Percentiles rank a stretch among this genome's conserved stretches.
These are phyloP conservation scores for Ornithorhynchus anatinus DNA, from an alignment of 2,113 vertebrate species.

Conservation along the genomic window DNA sequence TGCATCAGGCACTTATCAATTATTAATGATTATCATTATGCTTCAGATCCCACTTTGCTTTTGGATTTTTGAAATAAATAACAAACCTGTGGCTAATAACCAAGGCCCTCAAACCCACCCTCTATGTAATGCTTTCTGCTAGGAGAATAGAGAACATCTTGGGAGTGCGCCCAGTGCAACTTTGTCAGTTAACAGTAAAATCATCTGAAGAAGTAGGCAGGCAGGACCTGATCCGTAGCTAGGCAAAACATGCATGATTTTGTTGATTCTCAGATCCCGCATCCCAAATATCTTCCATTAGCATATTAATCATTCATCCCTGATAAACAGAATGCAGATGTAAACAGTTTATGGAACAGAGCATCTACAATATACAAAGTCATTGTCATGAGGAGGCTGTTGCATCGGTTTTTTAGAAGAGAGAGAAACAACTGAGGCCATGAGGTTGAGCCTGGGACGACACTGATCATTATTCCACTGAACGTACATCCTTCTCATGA, in stretches of 20 bases:
- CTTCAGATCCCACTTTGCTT: constrained; percentile 25
- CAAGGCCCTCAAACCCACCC: constrained; percentile 2
- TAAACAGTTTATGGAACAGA: too few relatives aligned
- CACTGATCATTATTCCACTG: too few relatives aligned
- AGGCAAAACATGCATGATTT: not conserved
- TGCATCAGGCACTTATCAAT: constrained; percentile 35
- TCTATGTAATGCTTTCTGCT: not conserved
- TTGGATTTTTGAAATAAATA: constrained; percentile 43
- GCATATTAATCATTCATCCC: not conserved
- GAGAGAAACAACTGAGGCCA: too few relatives aligned
- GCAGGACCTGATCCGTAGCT: not conserved
- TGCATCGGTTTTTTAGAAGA: too few relatives aligned
- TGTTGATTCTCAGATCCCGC: not conserved
- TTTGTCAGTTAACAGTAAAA: constrained; percentile 4
- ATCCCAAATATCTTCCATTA: not conserved
- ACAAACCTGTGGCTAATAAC: constrained; percentile 4
- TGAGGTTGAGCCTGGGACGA: too few relatives aligned
- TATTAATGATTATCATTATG: constrained; percentile 48
- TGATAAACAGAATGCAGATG: not conserved
- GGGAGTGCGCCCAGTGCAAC: not conserved
- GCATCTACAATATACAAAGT: too few relatives aligned
- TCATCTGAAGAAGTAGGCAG: not conserved
- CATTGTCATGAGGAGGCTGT: too few relatives aligned
- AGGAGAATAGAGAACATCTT: constrained; percentile 2
- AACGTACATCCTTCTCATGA: too few relatives aligned